Evolutionary conservation across 2,113 vertebrate species (phyloP), one percentile per base, ranked within the genome.

Genomic region (Tonatia bakeri): DNA sequence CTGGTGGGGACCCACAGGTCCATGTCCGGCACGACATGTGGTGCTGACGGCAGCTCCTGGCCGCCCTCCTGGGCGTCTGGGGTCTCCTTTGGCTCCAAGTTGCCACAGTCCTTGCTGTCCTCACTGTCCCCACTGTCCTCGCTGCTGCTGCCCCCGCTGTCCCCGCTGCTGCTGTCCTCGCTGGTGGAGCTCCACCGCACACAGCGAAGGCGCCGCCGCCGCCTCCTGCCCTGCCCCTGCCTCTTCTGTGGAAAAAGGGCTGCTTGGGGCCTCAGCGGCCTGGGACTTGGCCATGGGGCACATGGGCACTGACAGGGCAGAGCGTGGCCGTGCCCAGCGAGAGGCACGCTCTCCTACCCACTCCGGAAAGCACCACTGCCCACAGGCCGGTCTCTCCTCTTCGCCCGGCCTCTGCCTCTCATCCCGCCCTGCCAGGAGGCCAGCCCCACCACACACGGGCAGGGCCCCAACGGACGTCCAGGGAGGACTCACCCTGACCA

Each of bases 1-100:
- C 43, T 50, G 43, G 97, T 95, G 0, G 99, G 99, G 11, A 99
- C 73, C 99, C 99, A 99, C 45, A 98, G 69, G 75, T 98, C 96
- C 2, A 99, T 96, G 59, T 97, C 97, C 0, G 99, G 98, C 28
- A 99, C 43, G 0, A 0, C 0, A 7, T 91, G 90, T 17, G 96
- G 59, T 7, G n/a, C 26, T 5, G 56, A 7, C 0, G 7, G 73
- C 3, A 1, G 45, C 1, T 3, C 82, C 5, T 16, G 96, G 84
- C 98, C 96, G 7, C 70, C 96, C 36, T 97, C 96, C 26, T 0
- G 7, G 28, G 92, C 70, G n/a, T 97, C 94, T 0, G 89, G 81
- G 10, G 40, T 91, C n/a, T 98, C 89, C 28, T 40, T 52, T 2
- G 54, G 76, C n/a, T 95, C 0, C 20, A 91, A 45, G 8, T 98